Evolutionary conservation across 1,140 invertebrate genomes (phyloP), one percentile per base, ranked within the genome.

Genomic region (Caerostris extrusa): DNA sequence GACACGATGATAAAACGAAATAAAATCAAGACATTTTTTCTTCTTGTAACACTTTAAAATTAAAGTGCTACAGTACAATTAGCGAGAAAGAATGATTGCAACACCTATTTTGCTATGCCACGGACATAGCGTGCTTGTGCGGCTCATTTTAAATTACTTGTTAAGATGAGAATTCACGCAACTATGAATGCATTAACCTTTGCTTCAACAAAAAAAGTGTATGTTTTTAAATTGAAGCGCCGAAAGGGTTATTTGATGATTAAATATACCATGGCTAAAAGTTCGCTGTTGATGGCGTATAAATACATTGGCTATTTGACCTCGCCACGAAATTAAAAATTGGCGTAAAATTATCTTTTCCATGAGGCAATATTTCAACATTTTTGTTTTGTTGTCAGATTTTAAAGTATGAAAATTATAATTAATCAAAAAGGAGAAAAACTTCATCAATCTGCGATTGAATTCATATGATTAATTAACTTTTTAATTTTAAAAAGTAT

Each of bases 171-270:
- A 71, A 50, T 34, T 71, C 34, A 71, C 34, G 19, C 69, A 71
- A 8, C 34, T 71, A 71, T 71, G 69, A 71, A 71, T 71, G 69
- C 19, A 71, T 71, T 71, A 71, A 71, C 69, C 69, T 71, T 71
- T 34, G 34, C 34, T 71, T 71, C 19, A 50, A 71, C 69, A 19
- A 71, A 34, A 34, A 8, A 71, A 7, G 69, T 50, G 19, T 34
- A 71, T 50, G 3, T 19, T 34, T 71, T 71, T 50, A 71, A 71
- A 7, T 34, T 10, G 69, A 3, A 7, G 19, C 8, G 69, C 6
- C 10, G 19, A 71, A n/a, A 71, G 10, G 7, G 19, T 8, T 19
- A 10, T 71, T 71, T n/a, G 50, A 10, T 71, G 69, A 71, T 71
- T 71, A 71, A 71, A 34, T n/a, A 7, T 5, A 50, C n/a, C 7